phyloP scores from a whole-genome alignment of 2,888 invertebrate genomes.

The Poecilobothrus nobilitatus region DNA sequence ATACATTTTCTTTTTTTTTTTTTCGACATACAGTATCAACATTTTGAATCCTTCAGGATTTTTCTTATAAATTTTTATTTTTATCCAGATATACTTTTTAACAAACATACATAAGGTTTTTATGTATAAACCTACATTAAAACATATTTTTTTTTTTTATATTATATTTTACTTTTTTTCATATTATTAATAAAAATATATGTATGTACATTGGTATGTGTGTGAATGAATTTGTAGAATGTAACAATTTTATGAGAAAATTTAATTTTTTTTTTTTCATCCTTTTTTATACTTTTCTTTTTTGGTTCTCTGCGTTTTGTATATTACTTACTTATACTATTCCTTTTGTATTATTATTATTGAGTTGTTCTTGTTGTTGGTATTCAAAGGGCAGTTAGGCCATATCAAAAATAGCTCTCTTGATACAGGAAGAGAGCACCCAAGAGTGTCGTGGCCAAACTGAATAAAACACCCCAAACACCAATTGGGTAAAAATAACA shows the following conservation, averaged over 20 bases:
- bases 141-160: too few species aligned
- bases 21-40: too few species aligned
- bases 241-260: neutral
- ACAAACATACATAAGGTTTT: neutral
- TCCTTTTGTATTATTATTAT: neutral
- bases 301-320: too few species aligned
- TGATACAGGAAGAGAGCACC: conserved; percentile 45
- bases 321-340: neutral
- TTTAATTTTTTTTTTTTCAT: neutral
- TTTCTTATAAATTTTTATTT: neutral
- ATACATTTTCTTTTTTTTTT: neutral
- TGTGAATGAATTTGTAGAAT: neutral
- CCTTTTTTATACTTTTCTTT: neutral
- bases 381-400: conserved; percentile 46
- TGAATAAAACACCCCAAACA: conserved; percentile 44
- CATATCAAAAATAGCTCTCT: conserved; percentile 42
- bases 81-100: too few species aligned
- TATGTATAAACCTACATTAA: too few species aligned
- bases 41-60: neutral
- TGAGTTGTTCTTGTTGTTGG: conserved; percentile 29
- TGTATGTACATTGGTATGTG: neutral
- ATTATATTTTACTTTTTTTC: too few species aligned
- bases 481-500: conserved; percentile 31
- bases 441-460: conserved; percentile 44
- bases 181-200: neutral